Base-by-base conservation (phyloP, 2,888 invertebrate genomes). In the Lydus trimaculatus region DNA sequence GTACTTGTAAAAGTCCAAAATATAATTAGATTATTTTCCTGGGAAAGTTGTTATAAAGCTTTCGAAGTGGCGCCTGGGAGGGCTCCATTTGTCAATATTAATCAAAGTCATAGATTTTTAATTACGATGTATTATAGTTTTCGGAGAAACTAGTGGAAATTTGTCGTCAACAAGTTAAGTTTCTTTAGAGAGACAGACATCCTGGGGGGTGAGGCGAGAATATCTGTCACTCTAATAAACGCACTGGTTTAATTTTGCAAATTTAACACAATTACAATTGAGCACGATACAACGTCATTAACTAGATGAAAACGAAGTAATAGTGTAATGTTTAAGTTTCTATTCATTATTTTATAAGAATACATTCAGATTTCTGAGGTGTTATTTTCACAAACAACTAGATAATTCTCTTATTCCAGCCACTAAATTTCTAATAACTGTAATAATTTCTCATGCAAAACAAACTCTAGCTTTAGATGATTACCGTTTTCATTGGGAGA, bases 211-310 rank as follows among this genome's bases (percentile, higher is more conserved):
- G 20, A 48, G n/a, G 39, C n/a, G 39, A 39, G 13, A n/a, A 20
- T 20, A 20, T 48, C 9, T 48, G 48, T 17, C 69, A 73, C 64
- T 67, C 67, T 17, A 61, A 31, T 36, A 61, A 67, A 74, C 74
- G 74, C 75, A 76, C 74, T 73, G 75, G 77, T 77, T 78, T 78
- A 76, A 78, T 78, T 78, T 77, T 73, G 67, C 75, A 73, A 79
- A 78, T 77, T 79, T 79, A 78, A 79, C 75, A 73, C 76, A 78
- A 78, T 79, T 77, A 79, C 75, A 78, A 79, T 79, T 79, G 78
- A 78, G 78, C 75, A 71, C 74, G 73, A 76, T 79, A 79, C 79
- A 78, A 78, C 76, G 73, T 77, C 75, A 78, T 79, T 78, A 79
- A 75, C 73, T 73, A 73, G 75, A 77, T 75, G 76, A 78, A 76